Evolutionary conservation across 2,113 vertebrate genomes (phyloP).

Genomic region (Cacatua alba): DNA sequence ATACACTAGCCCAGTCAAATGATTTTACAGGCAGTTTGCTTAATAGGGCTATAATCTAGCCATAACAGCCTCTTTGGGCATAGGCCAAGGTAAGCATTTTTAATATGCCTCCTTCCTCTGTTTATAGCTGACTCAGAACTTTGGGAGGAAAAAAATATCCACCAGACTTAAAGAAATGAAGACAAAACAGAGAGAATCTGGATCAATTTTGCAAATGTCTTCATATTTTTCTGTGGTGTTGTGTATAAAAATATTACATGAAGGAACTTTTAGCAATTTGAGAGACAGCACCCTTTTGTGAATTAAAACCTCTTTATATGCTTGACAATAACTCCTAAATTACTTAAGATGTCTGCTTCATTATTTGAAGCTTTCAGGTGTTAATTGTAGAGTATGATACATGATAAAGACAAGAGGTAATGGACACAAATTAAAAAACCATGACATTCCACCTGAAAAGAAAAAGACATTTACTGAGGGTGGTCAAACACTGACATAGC

Average conservation of each 20-base stretch:
- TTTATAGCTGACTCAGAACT: neutral
- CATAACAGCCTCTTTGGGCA: neutral
- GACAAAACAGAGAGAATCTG: neutral
- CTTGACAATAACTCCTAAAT: neutral
- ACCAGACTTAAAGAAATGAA: neutral
- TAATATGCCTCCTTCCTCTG: neutral
- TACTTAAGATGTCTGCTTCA: neutral
- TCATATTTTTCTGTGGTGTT: neutral
- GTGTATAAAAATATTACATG: neutral
- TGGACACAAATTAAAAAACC: fast-evolving
- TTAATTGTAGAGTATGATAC: neutral
- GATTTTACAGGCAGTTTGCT: constrained; percentile 42
- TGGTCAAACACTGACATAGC: neutral
- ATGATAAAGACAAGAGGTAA: neutral
- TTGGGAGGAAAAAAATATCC: neutral
- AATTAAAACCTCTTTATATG: neutral
- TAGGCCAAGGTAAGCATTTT: constrained; percentile 1
- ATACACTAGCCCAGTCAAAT: constrained; percentile 20
- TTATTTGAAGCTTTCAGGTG: neutral
- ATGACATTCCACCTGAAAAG: neutral
- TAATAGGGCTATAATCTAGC: constrained; percentile 24
- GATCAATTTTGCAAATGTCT: neutral
- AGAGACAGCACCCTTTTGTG: neutral
- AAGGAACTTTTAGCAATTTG: neutral
- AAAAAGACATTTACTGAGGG: neutral